Evolutionary conservation across 1,140 invertebrate genomes (phyloP).

Genomic region (Sweltsa coloradensis): DNA sequence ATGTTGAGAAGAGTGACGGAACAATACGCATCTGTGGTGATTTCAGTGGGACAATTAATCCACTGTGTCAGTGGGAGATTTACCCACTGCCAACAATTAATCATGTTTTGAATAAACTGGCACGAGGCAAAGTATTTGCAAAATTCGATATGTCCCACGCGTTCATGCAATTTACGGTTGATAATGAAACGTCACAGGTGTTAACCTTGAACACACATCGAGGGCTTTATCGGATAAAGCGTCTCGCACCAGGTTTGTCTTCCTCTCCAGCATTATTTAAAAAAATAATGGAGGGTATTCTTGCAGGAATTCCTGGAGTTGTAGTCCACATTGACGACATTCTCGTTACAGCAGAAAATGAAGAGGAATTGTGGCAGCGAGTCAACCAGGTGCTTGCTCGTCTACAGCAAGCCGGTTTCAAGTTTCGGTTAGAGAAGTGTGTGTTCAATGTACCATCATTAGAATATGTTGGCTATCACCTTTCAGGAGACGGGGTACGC

Average conservation of each 20-base stretch:
- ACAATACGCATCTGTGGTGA: too few relatives aligned
- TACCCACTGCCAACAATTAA: too few relatives aligned
- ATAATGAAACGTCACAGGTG: slow-evolving; percentile 26
- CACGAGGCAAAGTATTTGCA: too few relatives aligned
- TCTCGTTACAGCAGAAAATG: slow-evolving; percentile 16
- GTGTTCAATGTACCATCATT: too few relatives aligned
- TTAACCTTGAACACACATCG: slow-evolving; percentile 20
- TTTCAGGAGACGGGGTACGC: slow-evolving; percentile 22
- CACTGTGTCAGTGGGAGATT: too few relatives aligned
- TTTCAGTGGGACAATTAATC: too few relatives aligned
- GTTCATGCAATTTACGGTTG: slow-evolving; percentile 24
- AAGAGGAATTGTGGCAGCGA: slow-evolving; percentile 16
- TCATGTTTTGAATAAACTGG: too few relatives aligned
- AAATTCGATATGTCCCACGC: slow-evolving; percentile 24
- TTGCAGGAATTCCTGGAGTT: slow-evolving; percentile 11
- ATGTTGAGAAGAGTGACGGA: too few relatives aligned
- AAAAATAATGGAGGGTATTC: slow-evolving; percentile 17
- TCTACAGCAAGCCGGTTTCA: slow-evolving; percentile 14
- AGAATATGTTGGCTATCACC: too few relatives aligned
- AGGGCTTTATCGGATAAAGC: slow-evolving; percentile 32
- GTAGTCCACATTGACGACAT: slow-evolving; percentile 23
- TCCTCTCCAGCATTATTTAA: slow-evolving; percentile 25
- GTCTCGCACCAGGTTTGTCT: slow-evolving; percentile 33
- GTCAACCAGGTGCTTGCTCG: slow-evolving; percentile 17
- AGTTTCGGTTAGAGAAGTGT: slow-evolving; percentile 2